These are phyloP conservation scores for Caretta caretta DNA, from an alignment of 2,113 vertebrate species.

Conservation along the genomic window DNA sequence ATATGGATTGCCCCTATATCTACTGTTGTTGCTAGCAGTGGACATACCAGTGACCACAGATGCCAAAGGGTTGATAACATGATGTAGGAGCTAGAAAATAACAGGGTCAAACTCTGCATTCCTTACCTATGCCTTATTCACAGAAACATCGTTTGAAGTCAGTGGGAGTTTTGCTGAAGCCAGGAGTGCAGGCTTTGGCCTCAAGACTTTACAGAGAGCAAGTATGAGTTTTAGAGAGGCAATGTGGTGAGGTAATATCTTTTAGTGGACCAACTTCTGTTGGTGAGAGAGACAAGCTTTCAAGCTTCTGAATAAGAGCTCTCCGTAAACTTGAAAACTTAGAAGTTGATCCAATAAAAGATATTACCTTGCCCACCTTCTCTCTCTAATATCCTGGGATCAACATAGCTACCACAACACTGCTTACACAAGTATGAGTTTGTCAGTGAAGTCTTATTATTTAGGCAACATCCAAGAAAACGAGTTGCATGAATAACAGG, in stretches of 20 bases:
- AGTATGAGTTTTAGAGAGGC: conserved; percentile 5
- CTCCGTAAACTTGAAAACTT: not conserved
- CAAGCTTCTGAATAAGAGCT: not conserved
- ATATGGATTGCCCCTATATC: not conserved
- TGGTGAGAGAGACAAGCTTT: not conserved
- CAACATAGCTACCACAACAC: not conserved
- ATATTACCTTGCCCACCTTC: not conserved
- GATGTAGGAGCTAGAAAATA: not conserved
- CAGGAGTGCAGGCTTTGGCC: not conserved
- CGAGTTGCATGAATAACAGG: conserved; percentile 63
- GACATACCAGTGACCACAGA: not conserved
- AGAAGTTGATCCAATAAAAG: not conserved
- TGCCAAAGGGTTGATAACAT: not conserved
- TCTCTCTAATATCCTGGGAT: not conserved
- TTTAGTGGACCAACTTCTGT: not conserved
- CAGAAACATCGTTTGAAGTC: not conserved
- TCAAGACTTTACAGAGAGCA: conserved; percentile 38
- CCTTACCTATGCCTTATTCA: not conserved
- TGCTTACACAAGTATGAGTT: not conserved
- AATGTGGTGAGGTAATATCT: not conserved
- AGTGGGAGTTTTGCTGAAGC: not conserved
- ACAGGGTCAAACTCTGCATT: not conserved
- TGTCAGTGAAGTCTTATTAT: conserved; percentile 57
- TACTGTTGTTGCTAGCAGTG: not conserved
- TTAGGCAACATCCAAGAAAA: conserved; percentile 64